These are phyloP conservation scores for Lonchura striata DNA, from an alignment of 2,113 vertebrate genomes.

Conservation along the genomic window DNA sequence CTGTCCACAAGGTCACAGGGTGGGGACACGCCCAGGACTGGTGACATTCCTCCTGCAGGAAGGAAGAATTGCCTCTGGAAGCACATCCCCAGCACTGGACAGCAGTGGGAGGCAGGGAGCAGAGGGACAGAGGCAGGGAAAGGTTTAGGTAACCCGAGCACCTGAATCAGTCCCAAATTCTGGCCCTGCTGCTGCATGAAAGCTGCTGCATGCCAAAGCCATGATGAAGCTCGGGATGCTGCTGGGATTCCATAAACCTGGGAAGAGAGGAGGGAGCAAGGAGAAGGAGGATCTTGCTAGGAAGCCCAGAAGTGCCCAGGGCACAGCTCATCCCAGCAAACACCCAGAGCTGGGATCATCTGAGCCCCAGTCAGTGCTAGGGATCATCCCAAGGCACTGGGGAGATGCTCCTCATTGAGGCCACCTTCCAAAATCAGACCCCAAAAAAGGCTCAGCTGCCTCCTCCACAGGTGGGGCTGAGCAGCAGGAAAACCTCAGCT, in stretches of 20 bases:
- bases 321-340: neutral
- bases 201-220: neutral
- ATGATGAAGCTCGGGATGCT: neutral
- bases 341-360: neutral
- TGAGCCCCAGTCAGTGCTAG: neutral
- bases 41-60: accelerated
- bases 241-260: neutral
- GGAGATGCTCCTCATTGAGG: neutral
- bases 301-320: neutral
- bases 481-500: neutral
- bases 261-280: neutral
- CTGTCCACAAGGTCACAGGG: neutral
- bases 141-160: neutral
- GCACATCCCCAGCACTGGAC: accelerated
- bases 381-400: neutral
- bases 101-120: neutral
- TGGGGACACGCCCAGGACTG: too few relatives aligned
- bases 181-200: neutral
- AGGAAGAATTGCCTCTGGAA: neutral
- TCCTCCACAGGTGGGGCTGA: accelerated
- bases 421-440: neutral
- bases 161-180: neutral
- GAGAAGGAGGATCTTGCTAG: neutral
- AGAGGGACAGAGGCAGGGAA: neutral
- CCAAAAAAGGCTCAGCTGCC: neutral